Evolutionary conservation across 2,113 vertebrate species (phyloP), one percentile per base, ranked within the genome.

Genomic region (Brachionichthys hirsutus): DNA sequence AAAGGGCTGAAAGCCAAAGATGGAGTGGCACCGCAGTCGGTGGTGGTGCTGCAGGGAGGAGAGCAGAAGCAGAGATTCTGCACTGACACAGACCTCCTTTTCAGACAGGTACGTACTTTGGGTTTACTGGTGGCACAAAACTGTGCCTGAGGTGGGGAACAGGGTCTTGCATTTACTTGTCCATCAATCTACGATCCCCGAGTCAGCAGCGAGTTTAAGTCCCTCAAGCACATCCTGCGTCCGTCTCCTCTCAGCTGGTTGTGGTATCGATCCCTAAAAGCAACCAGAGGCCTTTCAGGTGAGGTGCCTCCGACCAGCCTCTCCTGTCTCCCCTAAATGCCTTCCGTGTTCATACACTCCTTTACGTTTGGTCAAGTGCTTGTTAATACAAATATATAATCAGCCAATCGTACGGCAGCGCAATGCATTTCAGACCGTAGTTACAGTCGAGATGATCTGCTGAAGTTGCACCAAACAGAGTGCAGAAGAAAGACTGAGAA

Each of bases 61-160:
- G 95, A 98, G 43, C 92, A 97, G 82, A 86, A 80, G 4, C 95
- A 94, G 86, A 92, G 94, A 83, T 94, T 96, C 90, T 99, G 96
- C 73, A 99, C 96, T 0, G 96, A 98, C 67, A 98, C 94, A 0
- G 93, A 92, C 1, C 8, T 89, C 0, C 12, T 97, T 58, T 98
- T 99, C 90, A 94, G 96, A 40, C 96, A 98, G 95, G 97, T 98
- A 62, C 75, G 70, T 63, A 4, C 19, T 50, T 34, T 9, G 15
- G 14, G 12, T 30, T 46, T 15, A 47, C 15, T 22, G 4, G 9
- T 4, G 9, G 18, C 18, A 3, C 19, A 40, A 34, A 35, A 52
- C 40, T 35, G 1, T 45, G 16, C 18, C 55, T n/a, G 17, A 17
- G 15, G 1, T 42, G 41, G 19, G 12, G n/a, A 1, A 38, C 35